These are phyloP conservation scores for Leptestheria dahalacensis DNA, from an alignment of 1,140 invertebrate species.

Conservation along the genomic window DNA sequence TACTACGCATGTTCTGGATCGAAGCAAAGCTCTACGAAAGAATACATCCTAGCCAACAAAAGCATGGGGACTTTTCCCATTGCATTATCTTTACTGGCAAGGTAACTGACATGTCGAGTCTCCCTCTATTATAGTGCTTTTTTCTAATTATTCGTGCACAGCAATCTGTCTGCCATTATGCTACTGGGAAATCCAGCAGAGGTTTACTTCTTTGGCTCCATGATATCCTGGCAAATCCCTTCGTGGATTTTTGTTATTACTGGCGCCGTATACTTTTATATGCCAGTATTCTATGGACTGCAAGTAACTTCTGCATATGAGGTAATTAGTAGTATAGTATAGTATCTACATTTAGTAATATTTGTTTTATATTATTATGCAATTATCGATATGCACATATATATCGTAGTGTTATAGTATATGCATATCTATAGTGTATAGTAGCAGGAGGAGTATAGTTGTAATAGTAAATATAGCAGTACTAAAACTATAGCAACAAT, in stretches of 20 bases:
- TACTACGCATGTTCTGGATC: slow-evolving; percentile 28
- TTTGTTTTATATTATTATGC: no score
- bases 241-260: slow-evolving; percentile 20
- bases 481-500: no score
- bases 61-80: slow-evolving; percentile 25
- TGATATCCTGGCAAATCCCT: slow-evolving; percentile 24
- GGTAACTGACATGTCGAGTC: slow-evolving; percentile 4
- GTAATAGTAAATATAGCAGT: no score
- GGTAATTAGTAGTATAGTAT: no score
- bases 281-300: slow-evolving; percentile 29
- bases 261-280: slow-evolving; percentile 25
- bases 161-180: slow-evolving; percentile 30
- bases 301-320: slow-evolving; percentile 49
- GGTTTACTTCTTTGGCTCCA: slow-evolving; percentile 24
- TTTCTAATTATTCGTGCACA: background rate
- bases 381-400: no score
- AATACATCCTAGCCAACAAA: slow-evolving; percentile 28
- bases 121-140: background rate
- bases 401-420: no score
- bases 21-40: slow-evolving; percentile 24
- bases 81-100: slow-evolving; percentile 23
- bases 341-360: no score
- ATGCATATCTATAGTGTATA: no score
- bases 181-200: slow-evolving; percentile 24
- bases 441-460: no score